A percentile compares a stretch with the other conserved stretches of the same genome.
phyloP scores from a whole-genome alignment of 2,888 invertebrate genomes.

The Orthosia gracilis region DNA sequence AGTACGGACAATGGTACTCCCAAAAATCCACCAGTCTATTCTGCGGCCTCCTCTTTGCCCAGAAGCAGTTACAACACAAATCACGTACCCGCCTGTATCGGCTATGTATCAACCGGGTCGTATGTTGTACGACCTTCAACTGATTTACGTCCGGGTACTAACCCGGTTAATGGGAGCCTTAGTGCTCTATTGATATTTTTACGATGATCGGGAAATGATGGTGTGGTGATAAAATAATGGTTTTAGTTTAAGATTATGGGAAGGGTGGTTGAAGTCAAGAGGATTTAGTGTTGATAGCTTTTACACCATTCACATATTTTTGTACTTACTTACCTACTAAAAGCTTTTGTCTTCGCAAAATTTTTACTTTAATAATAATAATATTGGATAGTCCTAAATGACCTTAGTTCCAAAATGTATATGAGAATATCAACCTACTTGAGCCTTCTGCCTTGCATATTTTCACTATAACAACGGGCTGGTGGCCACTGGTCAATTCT shows the following conservation, averaged over 20 bases:
- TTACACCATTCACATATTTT: neutral
- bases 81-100: constrained; percentile 81
- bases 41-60: constrained; percentile 51
- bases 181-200: constrained; percentile 57
- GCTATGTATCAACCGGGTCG: constrained; percentile 75
- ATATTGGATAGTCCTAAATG: too few species aligned
- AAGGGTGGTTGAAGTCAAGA: too few species aligned
- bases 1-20: neutral
- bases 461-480: neutral
- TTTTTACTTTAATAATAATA: too few species aligned
- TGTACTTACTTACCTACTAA: neutral
- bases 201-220: constrained; percentile 48
- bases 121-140: constrained; percentile 78
- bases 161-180: constrained; percentile 63
- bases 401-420: too few species aligned
- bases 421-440: too few species aligned
- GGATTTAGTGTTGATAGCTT: neutral
- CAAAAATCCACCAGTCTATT: neutral
- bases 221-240: constrained; percentile 33
- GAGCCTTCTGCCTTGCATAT: neutral
- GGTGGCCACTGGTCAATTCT: neutral
- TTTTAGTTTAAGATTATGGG: constrained; percentile 5
- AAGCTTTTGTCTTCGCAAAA: neutral
- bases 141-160: constrained; percentile 79
- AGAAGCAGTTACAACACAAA: constrained; percentile 74